These are phyloP conservation scores for Leptinotarsa texana DNA, from an alignment of 1,140 invertebrate genomes.

Conservation along the genomic window DNA sequence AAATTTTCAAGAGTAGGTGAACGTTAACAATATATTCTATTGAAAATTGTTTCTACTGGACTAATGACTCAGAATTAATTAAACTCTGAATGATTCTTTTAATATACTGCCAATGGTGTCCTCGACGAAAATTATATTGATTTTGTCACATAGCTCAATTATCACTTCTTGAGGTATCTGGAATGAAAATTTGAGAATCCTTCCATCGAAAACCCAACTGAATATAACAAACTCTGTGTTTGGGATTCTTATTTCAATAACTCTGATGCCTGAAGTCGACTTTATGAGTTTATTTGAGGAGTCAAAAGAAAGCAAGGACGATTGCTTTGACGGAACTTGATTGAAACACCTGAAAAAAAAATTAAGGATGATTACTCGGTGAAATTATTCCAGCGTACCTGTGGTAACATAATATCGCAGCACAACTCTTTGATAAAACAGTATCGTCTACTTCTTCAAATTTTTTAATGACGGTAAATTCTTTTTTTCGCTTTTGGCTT, in stretches of 20 bases:
- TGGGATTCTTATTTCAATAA: constrained; percentile 70
- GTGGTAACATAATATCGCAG: constrained; percentile 68
- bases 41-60: background rate
- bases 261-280: constrained; percentile 67
- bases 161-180: constrained; percentile 57
- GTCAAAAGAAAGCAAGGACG: constrained; percentile 62
- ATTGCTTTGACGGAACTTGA: constrained; percentile 58
- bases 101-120: constrained; percentile 63
- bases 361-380: background rate
- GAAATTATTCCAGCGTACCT: constrained; percentile 53
- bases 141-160: constrained; percentile 56
- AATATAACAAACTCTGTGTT: constrained; percentile 65
- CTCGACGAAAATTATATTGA: constrained; percentile 60
- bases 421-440: constrained; percentile 71
- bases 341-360: constrained; percentile 58
- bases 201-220: constrained; percentile 68
- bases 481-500: constrained; percentile 58
- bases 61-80: background rate
- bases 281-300: constrained; percentile 63
- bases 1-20: too few species aligned
- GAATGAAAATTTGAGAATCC: constrained; percentile 62
- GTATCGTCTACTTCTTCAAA: constrained; percentile 55
- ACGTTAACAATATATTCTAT: too few species aligned
- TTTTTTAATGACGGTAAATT: constrained; percentile 56
- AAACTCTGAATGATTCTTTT: constrained; percentile 47